A percentile compares a stretch with the other conserved stretches of the same genome.
These are phyloP conservation scores for Drosophila kepulauana DNA, from an alignment of 1,140 invertebrate genomes.

Conservation along the genomic window DNA sequence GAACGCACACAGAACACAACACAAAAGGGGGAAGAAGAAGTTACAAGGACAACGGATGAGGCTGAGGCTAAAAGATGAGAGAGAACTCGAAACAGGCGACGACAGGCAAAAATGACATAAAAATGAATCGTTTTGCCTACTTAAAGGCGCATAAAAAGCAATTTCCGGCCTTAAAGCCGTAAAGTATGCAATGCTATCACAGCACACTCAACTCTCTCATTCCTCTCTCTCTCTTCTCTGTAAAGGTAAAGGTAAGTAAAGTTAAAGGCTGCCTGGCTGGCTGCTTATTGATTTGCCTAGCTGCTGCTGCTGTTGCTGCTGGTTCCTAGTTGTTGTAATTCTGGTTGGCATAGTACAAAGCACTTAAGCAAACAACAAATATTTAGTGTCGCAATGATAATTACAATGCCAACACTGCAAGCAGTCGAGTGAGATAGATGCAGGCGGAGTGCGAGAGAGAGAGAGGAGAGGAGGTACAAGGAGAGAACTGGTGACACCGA, in stretches of 20 bases:
- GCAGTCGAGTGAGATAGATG: not conserved
- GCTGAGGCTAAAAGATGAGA: not conserved
- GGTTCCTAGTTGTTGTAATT: no score
- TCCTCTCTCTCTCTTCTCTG: not conserved
- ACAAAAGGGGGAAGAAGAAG: not conserved
- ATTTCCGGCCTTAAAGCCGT: conserved; percentile 71
- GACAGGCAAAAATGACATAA: conserved; percentile 75
- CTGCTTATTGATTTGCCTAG: conserved; percentile 9
- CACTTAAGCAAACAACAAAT: conserved; percentile 80
- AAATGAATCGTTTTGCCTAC: conserved; percentile 81
- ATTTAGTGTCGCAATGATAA: conserved; percentile 79
- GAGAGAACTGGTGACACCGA: conserved; percentile 20
- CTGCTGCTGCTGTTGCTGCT: conserved; percentile 9
- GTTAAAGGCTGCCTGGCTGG: conserved; percentile 25
- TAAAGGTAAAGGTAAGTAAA: conserved; percentile 10
- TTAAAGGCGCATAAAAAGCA: conserved; percentile 82
- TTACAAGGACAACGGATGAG: not conserved
- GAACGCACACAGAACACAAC: conserved; percentile 44
- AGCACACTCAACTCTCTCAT: conserved; percentile 11
- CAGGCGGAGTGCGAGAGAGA: not conserved
- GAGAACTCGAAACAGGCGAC: conserved; percentile 21
- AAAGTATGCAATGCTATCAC: conserved; percentile 64
- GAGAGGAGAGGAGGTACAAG: not conserved
- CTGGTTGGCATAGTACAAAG: conserved; percentile 30
- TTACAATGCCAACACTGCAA: conserved; percentile 72